phyloP scores from a whole-genome alignment of 1,140 invertebrate genomes.

The Zophobas morio region DNA sequence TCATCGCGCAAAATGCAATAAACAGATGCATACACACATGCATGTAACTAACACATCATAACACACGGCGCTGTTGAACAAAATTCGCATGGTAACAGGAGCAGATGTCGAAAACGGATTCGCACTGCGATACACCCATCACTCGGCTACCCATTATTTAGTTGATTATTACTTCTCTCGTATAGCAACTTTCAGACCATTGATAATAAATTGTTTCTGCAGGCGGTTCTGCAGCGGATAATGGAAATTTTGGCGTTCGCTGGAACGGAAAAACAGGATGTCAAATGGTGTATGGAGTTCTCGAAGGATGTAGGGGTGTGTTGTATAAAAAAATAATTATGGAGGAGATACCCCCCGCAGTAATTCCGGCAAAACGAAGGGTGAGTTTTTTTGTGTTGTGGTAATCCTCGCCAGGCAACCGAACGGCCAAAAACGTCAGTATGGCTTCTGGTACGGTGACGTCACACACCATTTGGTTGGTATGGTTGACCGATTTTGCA shows the following conservation, averaged over 20 bases:
- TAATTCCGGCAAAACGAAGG: too few relatives aligned
- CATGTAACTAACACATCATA: neutral
- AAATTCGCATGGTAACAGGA: constrained; percentile 37
- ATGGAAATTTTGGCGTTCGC: neutral
- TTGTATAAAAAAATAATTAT: too few relatives aligned
- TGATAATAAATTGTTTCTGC: neutral
- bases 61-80: neutral
- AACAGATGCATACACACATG: constrained; percentile 23
- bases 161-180: constrained; percentile 9
- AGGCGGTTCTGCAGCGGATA: neutral
- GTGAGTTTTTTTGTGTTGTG: too few relatives aligned
- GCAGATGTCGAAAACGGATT: constrained; percentile 27
- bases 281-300: neutral
- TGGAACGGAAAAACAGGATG: neutral
- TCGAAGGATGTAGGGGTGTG: too few relatives aligned
- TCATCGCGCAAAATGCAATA: constrained; percentile 35
- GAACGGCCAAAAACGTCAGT: too few relatives aligned
- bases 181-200: neutral
- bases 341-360: too few relatives aligned
- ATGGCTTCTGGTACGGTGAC: too few relatives aligned
- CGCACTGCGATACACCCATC: constrained; percentile 17
- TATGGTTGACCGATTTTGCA: too few relatives aligned
- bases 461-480: too few relatives aligned
- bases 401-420: too few relatives aligned
- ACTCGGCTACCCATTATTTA: constrained; percentile 17